Base-by-base conservation (phyloP, 2,888 invertebrate species). In the Scaptomyza polygonia region DNA sequence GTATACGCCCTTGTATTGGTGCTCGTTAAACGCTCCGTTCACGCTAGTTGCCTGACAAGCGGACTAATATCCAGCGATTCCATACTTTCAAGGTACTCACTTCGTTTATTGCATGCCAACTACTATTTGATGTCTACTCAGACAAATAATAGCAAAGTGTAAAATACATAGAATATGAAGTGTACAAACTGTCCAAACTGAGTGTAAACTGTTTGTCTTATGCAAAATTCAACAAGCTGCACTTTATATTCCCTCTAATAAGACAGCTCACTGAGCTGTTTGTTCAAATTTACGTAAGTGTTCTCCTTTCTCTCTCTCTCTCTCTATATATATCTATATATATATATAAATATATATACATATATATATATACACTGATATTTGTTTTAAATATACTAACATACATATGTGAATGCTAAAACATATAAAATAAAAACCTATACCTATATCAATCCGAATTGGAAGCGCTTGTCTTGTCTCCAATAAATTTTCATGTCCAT, bases 231-330 rank as follows among this genome's bases (percentile, higher is more conserved):
- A 79, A 78, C 75, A 78, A 78, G 63, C 57, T 64, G 67, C 67
- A 80, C 57, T 63, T 77, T 48, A 25, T 55, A 57, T 56, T 72
- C 34, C 44, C 57, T 42, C 71, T 67, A 61, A 68, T 73, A 63
- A 52, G 59, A 66, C 64, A 55, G 68, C 53, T 59, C 53, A 66
- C 72, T 59, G 56, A 67, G 66, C 64, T 80, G 49, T 62, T 66
- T 70, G 61, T 67, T 51, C 78, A 65, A 70, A 64, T 76, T 68
- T 57, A 86, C 88, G 82, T 82, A 88, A 82, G 82, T 82, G 61
- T 70, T 67, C 9, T 16, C 16, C 39, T 16, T 5, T 45, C 29
- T 42, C 54, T 63, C 48, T 40, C 32, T 59, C 56, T 40, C 29
- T 52, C 14, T n/a, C 49, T 29, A 9, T 29, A 9, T 29, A 7